Base-by-base conservation (phyloP, 1,140 invertebrate genomes). In the Leptopilina boulardi region DNA sequence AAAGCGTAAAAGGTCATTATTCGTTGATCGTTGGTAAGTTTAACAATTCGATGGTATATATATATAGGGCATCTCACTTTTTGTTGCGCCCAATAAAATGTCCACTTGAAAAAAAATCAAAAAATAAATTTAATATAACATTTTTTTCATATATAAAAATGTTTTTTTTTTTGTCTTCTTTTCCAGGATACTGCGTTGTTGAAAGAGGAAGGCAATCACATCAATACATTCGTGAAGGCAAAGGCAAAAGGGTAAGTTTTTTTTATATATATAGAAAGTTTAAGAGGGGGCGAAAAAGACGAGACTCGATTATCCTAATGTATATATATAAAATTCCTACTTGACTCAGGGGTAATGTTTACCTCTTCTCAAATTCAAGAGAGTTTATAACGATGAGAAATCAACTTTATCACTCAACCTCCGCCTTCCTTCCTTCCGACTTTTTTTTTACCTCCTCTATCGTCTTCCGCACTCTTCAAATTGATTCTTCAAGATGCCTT, bases 141-240 rank as follows among this genome's bases (percentile, higher is more conserved):
- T n/a, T n/a, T n/a, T n/a, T n/a, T n/a, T n/a, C n/a, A n/a, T n/a
- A n/a, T n/a, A n/a, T n/a, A n/a, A n/a, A n/a, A n/a, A n/a, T n/a
- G n/a, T n/a, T n/a, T 73, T 34, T 83, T 81, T 86, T 83, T 80
- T 83, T 83, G 59, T 80, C 74, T 83, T 78, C 41, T 74, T 85
- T 91, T 92, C 54, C 87, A 96, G 94, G 93, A 87, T 96, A 94
- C 85, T 97, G 96, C 88, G 93, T 95, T 54, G 94, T 96, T 56
- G 95, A 96, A 90, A 94, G 95, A 83, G 94, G 94, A 26, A 94
- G 94, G 72, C 93, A 95, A 84, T 92, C 92, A 18, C 93, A 94
- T 88, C 94, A 95, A 88, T 93, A 94, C 78, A 95, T 96, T 81
- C 92, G 92, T 73, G 95, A 95, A 86, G 94, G 94, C 77, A 93